Conservation (phyloP, 2,113 vertebrate species). For the Tragelaphus buxtoni region DNA sequence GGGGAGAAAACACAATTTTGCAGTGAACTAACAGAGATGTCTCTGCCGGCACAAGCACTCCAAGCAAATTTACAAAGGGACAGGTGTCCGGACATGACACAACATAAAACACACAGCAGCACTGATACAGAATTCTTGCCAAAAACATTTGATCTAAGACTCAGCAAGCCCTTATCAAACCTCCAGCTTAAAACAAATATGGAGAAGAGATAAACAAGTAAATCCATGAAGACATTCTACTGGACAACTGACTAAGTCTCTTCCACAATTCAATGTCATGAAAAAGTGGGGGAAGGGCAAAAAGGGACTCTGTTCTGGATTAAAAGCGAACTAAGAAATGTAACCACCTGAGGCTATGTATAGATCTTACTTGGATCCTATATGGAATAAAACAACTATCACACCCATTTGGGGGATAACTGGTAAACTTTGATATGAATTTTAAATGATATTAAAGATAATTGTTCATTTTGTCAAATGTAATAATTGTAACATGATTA, state of each 20-base stretch:
- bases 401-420: not conserved
- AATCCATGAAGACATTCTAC: not conserved
- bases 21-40: not conserved
- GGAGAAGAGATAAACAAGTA: not conserved
- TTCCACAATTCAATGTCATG: not conserved
- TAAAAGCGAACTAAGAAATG: not conserved
- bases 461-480: not conserved
- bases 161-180: not conserved
- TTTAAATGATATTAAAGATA: not conserved
- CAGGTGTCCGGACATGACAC: accelerated
- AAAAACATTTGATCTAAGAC: not conserved
- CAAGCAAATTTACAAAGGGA: not conserved
- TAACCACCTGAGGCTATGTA: not conserved
- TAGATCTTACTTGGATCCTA: not conserved
- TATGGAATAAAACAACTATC: not conserved
- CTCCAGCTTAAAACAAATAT: not conserved
- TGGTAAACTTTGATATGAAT: not conserved
- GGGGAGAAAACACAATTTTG: not conserved
- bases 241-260: not conserved
- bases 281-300: not conserved
- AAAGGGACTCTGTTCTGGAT: not conserved
- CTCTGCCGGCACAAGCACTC: not conserved
- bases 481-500: not conserved
- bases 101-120: not conserved
- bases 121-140: not conserved